phyloP scores from a whole-genome alignment of 1,140 invertebrate genomes.

The Drosophila lini region DNA sequence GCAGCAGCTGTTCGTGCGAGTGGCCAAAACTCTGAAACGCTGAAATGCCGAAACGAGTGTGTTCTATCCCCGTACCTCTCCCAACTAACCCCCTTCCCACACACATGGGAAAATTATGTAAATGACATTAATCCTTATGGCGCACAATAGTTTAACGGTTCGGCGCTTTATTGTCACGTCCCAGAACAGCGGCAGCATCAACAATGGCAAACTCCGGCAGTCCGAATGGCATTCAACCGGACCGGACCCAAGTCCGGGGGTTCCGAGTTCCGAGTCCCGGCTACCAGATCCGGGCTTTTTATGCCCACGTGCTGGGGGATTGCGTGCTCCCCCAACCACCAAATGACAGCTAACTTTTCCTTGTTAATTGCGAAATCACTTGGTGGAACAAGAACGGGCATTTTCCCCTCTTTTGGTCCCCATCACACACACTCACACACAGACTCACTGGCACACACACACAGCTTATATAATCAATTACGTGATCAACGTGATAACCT shows the following conservation, averaged over 20 bases:
- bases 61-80: not conserved
- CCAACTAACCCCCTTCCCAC: not conserved
- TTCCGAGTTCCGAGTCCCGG: slow-evolving; percentile 15
- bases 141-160: slow-evolving; percentile 81
- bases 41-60: slow-evolving; percentile 46
- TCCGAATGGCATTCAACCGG: slow-evolving; percentile 44
- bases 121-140: slow-evolving; percentile 81
- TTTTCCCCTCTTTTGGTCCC: slow-evolving; percentile 3
- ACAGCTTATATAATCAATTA: slow-evolving; percentile 58
- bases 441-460: not conserved
- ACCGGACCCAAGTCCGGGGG: slow-evolving; percentile 22
- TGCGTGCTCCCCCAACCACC: slow-evolving; percentile 18
- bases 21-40: slow-evolving; percentile 44
- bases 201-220: slow-evolving; percentile 57
- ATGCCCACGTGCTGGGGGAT: slow-evolving; percentile 70
- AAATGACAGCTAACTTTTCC: slow-evolving; percentile 58
- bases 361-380: slow-evolving; percentile 81
- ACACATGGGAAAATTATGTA: slow-evolving; percentile 73
- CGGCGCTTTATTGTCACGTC: slow-evolving; percentile 80
- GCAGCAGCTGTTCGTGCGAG: slow-evolving; percentile 78
- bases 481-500: slow-evolving; percentile 54
- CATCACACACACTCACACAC: slow-evolving; percentile 1
- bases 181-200: slow-evolving; percentile 35
- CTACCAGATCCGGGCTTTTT: slow-evolving; percentile 54
- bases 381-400: slow-evolving; percentile 41